Base-by-base conservation (phyloP, 2,888 invertebrate species). In the Ischnus inquisitorius region DNA sequence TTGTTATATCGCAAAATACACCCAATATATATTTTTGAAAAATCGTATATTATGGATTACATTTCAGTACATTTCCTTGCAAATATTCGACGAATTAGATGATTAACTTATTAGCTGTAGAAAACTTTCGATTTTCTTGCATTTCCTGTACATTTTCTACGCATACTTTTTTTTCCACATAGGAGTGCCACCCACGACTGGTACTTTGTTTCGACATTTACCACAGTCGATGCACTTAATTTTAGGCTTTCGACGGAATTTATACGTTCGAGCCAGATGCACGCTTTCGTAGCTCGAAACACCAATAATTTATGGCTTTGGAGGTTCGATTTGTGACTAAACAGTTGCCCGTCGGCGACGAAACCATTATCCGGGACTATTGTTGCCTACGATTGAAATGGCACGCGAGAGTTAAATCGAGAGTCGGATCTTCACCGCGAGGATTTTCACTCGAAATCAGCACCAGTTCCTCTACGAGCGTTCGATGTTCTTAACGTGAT, bases 351-450 rank as follows among this genome's bases (percentile, higher is more conserved):
- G 54, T 54, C 41, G 62, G 78, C 41, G 78, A 72, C 62, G 19
- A n/a, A 43, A 64, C 76, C 54, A 64, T 76, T 81, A 41, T 77
- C 54, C 39, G 16, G 46, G 68, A 67, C 46, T 34, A 75, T 83
- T 51, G 69, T 75, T 64, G 34, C n/a, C 71, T 64, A 25, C 43
- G 46, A 75, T 28, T 69, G 74, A 79, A 75, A 83, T 83, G 79
- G 79, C 79, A 83, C 75, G 79, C 79, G 83, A 83, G 79, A 83
- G 83, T 79, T 64, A 76, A 79, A 79, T 71, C 57, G 60, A 60
- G 41, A 60, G 41, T 43, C 14, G 75, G 19, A 34, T 34, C 74
- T 68, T 74, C 74, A 68, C 54, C 74, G 46, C 69, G 69, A 83
- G 46, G 19, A 82, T 82, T 74, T 46, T 39, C 16, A 60, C 34